Evolutionary conservation across 2,113 vertebrate species (phyloP).

Genomic region (Hydrolagus affinis): DNA sequence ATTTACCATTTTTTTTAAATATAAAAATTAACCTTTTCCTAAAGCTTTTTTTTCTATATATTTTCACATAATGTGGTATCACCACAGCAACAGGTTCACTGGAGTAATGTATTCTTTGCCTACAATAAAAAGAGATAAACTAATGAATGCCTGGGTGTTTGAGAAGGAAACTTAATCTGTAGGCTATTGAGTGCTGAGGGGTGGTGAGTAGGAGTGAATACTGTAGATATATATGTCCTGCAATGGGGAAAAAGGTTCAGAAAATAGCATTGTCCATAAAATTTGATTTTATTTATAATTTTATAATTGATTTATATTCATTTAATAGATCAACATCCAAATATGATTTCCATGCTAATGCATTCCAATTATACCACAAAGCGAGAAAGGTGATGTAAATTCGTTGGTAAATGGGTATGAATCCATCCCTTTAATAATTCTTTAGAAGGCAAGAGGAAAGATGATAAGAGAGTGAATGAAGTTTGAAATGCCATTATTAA

Average conservation of each 20-base stretch:
- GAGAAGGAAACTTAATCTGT: neutral
- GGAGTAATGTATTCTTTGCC: neutral
- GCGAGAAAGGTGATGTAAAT: neutral
- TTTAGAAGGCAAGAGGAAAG: neutral
- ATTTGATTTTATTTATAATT: neutral
- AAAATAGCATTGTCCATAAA: neutral
- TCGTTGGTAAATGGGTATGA: neutral
- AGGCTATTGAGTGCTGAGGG: neutral
- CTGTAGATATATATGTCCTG: neutral
- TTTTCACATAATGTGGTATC: neutral
- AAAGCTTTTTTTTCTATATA: no score
- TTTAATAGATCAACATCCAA: neutral
- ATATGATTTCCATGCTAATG: neutral
- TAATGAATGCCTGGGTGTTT: neutral
- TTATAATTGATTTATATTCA: neutral
- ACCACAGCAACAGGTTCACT: neutral
- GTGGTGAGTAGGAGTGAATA: neutral
- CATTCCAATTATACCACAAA: neutral
- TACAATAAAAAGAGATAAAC: neutral
- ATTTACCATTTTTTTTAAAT: no score
- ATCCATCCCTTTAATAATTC: conserved; percentile 1
- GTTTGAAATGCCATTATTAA: conserved; percentile 25
- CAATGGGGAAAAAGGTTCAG: neutral
- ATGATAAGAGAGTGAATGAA: conserved; percentile 23
- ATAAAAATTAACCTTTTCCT: no score